Evolutionary conservation across 2,797 vertebrate genomes (phyloP).

Genomic region (Xyrichtys novacula): DNA sequence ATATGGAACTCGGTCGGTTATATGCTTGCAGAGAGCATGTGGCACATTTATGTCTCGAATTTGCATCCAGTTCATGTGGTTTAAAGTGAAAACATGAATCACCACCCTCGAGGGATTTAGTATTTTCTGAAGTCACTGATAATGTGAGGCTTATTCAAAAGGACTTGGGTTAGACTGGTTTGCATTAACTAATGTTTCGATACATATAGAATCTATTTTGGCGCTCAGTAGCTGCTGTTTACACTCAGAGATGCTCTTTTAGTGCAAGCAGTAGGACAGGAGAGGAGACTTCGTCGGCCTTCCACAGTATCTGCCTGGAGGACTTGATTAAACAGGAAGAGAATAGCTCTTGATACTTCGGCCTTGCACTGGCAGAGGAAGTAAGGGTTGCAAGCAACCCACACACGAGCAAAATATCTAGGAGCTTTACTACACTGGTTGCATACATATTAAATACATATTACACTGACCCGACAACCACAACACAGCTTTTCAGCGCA

Average conservation of each 20-base stretch:
- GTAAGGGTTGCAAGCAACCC: conserved; percentile 73
- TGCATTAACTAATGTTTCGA: conserved; percentile 56
- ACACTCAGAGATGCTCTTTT: conserved; percentile 51
- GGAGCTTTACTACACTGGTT: conserved; percentile 61
- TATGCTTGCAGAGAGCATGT: conserved; percentile 50
- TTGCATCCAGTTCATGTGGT: conserved; percentile 67
- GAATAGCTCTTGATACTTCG: conserved; percentile 74
- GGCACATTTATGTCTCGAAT: conserved; percentile 61
- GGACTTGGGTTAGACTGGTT: conserved; percentile 52
- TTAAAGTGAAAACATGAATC: conserved; percentile 76
- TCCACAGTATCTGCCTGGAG: conserved; percentile 76
- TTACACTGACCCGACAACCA: conserved; percentile 49
- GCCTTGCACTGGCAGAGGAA: conserved; percentile 74
- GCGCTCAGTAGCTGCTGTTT: conserved; percentile 60
- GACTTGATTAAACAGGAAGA: conserved; percentile 80
- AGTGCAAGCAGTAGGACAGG: conserved; percentile 54
- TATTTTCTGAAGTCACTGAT: conserved; percentile 65
- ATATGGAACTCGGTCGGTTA: conserved; percentile 28
- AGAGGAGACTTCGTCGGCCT: conserved; percentile 66
- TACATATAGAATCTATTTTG: conserved; percentile 54
- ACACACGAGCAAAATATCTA: conserved; percentile 75
- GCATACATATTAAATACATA: conserved; percentile 66
- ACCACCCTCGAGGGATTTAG: conserved; percentile 56
- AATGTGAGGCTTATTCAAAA: conserved; percentile 70
- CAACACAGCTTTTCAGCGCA: conserved; percentile 22